phyloP scores from a whole-genome alignment of 2,888 invertebrate genomes.

The Himalopsyche japonica region DNA sequence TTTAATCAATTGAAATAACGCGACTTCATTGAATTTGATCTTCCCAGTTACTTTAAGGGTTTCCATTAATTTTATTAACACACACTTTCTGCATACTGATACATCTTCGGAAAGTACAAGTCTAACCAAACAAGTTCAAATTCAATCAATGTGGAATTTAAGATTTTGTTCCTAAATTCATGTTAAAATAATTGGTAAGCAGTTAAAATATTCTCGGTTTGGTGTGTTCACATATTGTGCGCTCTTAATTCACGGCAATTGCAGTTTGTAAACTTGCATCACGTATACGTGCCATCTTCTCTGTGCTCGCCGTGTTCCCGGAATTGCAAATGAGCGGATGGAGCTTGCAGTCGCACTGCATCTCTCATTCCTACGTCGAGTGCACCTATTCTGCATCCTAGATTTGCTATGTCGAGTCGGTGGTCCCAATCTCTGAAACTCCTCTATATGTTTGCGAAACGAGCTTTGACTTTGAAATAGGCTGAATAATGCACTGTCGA shows the following conservation, averaged over 20 bases:
- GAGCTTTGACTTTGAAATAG: not conserved
- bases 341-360: not conserved
- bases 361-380: not conserved
- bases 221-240: not conserved
- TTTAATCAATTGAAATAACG: too few relatives aligned
- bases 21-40: too few relatives aligned
- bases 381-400: not conserved
- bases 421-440: not conserved
- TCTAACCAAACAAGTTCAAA: too few relatives aligned
- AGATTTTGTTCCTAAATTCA: too few relatives aligned
- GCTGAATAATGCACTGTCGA: not conserved
- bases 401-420: not conserved
- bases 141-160: too few relatives aligned
- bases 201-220: not conserved
- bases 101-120: too few relatives aligned
- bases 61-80: too few relatives aligned
- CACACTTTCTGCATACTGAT: too few relatives aligned
- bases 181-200: not conserved
- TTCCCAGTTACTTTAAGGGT: too few relatives aligned
- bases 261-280: not conserved
- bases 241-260: not conserved
- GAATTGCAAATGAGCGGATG: slow-evolving; percentile 32
- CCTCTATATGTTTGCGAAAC: not conserved
- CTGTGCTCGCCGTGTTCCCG: not conserved
- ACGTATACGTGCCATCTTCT: not conserved